Evolutionary conservation across 2,888 invertebrate species (phyloP), one percentile per base, ranked within the genome.

Genomic region (Trichogramma evanescens): DNA sequence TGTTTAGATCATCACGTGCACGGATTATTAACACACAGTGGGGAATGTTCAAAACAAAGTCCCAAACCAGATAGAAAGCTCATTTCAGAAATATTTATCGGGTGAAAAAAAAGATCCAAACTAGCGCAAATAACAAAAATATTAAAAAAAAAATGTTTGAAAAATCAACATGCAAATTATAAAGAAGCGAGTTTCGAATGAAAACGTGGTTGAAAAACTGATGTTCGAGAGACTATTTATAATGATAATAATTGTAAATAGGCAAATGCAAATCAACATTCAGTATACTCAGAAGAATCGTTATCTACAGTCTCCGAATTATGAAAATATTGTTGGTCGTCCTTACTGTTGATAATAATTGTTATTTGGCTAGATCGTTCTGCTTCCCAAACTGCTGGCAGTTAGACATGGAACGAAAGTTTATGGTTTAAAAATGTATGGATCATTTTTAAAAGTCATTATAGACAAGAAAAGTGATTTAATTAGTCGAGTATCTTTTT

Each of bases 361-460:
- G 74, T 77, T 77, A 77, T 74, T 76, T 75, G 73, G 74, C 73
- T 74, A 76, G 70, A 68, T 75, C 77, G 75, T 75, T 77, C 73
- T 72, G 75, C 74, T 71, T 74, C 75, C 73, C 73, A 70, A 74
- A 76, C 74, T 77, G 77, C 77, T 77, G 77, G 76, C 69, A 74
- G 72, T 70, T 66, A 70, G 67, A 70, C 67, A 72, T 64, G 67
- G 64, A 69, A 69, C 66, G 63, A 66, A 67, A 66, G 63, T 53
- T 26, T 26, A 26, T 41, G 54, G n/a, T 56, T 65, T 62, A 66
- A 55, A 56, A 46, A 44, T 58, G 39, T 56, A 39, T 43, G 38
- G 44, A 54, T 54, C 10, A 43, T 9, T 8, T 50, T 8, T 8
- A 10, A 6, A 48, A 59, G 58, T 26, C 26, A 26, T 26, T 2